Conservation (phyloP, 2,113 vertebrate genomes). For the Taxidea taxus region DNA sequence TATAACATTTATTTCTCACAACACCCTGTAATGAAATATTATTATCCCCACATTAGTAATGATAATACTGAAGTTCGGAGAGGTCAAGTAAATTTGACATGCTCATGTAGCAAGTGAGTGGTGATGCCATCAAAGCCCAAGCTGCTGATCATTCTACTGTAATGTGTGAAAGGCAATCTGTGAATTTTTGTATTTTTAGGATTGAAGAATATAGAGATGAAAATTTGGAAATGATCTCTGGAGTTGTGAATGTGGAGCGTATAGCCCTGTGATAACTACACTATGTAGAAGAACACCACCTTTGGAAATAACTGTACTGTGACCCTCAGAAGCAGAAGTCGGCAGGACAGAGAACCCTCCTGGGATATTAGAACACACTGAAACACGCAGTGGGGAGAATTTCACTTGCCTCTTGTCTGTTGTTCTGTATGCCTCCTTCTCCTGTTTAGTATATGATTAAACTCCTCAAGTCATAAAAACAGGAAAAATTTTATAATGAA, state of each 20-base stretch:
- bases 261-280: background rate
- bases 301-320: background rate
- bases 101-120: background rate
- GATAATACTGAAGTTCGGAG: background rate
- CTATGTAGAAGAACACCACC: background rate
- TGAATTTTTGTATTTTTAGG: background rate
- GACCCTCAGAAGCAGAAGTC: background rate
- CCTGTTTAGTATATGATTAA: background rate
- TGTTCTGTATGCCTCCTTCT: background rate
- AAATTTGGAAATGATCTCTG: background rate
- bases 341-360: background rate
- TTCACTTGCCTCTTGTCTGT: background rate
- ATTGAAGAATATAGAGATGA: background rate
- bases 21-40: background rate
- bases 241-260: background rate
- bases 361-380: background rate
- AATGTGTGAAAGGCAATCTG: background rate
- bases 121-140: background rate
- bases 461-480: background rate
- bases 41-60: background rate
- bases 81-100: background rate
- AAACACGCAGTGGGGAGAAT: background rate
- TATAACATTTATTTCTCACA: background rate
- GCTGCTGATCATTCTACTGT: background rate
- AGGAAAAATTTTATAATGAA: background rate